Conservation (phyloP, 2,888 invertebrate genomes). For the Slavum lentiscoides region DNA sequence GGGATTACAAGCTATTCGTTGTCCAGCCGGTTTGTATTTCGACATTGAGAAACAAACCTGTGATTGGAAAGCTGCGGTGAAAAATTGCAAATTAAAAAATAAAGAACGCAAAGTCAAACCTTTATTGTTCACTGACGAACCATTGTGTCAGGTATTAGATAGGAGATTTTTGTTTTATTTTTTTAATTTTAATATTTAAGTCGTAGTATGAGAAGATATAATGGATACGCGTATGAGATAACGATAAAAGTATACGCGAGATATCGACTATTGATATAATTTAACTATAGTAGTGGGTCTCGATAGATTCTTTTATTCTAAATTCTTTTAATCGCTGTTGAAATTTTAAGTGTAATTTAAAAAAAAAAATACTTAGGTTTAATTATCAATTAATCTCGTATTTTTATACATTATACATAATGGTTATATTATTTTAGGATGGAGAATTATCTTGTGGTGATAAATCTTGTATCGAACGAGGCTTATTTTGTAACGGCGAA, state of each 20-base stretch:
- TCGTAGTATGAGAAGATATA: neutral
- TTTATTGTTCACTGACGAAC: constrained; percentile 84
- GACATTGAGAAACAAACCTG: constrained; percentile 94
- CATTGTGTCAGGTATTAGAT: constrained; percentile 68
- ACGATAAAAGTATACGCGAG: neutral
- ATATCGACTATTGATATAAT: neutral
- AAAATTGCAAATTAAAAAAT: constrained; percentile 87
- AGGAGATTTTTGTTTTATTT: neutral
- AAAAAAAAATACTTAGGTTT: too few relatives aligned
- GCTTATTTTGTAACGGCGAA: constrained; percentile 90
- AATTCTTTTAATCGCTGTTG: too few relatives aligned
- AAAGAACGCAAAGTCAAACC: constrained; percentile 88
- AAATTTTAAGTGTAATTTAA: too few relatives aligned
- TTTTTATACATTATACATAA: neutral
- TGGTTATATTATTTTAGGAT: constrained; percentile 64
- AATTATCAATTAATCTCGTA: neutral
- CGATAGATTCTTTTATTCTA: neutral
- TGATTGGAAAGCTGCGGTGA: constrained; percentile 92
- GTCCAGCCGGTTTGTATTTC: constrained; percentile 88
- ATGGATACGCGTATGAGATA: too few relatives aligned
- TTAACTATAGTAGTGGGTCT: neutral
- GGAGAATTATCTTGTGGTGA: constrained; percentile 87
- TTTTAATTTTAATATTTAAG: neutral
- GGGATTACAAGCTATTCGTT: constrained; percentile 90
- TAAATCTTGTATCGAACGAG: constrained; percentile 81